Conservation (phyloP, 23 tunicate genomes). For the Halocynthia roretzi region DNA sequence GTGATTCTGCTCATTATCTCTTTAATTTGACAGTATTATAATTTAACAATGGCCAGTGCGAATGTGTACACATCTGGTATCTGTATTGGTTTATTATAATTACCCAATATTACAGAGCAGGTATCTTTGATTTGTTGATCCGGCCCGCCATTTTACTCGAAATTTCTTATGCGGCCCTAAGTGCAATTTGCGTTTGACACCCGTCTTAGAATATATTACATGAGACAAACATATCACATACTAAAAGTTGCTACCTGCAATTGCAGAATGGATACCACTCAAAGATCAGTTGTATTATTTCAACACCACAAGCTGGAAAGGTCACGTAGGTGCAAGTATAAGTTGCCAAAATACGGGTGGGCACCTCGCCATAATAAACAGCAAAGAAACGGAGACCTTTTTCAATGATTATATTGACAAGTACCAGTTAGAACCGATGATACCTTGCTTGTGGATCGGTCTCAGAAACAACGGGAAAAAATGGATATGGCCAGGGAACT, state of each 20-base stretch:
- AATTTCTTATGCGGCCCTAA: too few relatives aligned
- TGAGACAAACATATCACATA: too few relatives aligned
- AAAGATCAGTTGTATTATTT: background rate
- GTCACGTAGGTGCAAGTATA: slow-evolving; percentile 2
- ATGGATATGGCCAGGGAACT: slow-evolving; percentile 10
- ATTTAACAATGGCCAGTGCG: too few relatives aligned
- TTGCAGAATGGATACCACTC: slow-evolving; percentile 10
- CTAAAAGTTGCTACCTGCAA: background rate
- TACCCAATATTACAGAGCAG: too few relatives aligned
- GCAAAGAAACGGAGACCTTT: slow-evolving; percentile 7
- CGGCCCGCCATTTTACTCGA: too few relatives aligned
- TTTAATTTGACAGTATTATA: too few relatives aligned
- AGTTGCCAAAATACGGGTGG: background rate
- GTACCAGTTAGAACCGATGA: background rate
- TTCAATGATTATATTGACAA: background rate
- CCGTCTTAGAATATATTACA: too few relatives aligned
- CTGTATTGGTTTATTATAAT: too few relatives aligned
- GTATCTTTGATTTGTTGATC: too few relatives aligned
- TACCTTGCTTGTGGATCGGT: slow-evolving; percentile 16
- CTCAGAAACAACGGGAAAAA: background rate
- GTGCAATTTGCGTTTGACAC: too few relatives aligned
- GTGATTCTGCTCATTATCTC: too few relatives aligned
- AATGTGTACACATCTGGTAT: too few relatives aligned
- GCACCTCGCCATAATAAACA: background rate
- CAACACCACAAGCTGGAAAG: background rate